Evolutionary conservation across 1,140 invertebrate genomes (phyloP).

Genomic region (Eurosta solidaginis): DNA sequence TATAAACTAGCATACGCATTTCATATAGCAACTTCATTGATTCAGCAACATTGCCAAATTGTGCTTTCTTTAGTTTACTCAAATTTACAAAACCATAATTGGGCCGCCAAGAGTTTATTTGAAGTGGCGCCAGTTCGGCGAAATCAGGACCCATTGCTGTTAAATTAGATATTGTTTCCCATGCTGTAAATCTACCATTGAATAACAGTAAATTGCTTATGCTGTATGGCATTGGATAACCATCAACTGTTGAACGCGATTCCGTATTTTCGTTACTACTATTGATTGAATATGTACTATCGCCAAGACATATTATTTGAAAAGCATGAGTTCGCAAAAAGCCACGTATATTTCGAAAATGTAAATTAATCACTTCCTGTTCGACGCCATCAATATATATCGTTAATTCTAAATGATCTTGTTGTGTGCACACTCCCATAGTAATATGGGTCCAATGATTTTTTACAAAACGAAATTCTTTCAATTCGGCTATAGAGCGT

Average conservation of each 20-base stretch:
- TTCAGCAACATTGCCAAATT: slow-evolving; percentile 46
- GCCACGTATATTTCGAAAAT: slow-evolving; percentile 43
- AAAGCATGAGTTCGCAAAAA: slow-evolving; percentile 42
- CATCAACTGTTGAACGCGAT: slow-evolving; percentile 40
- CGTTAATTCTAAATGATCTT: slow-evolving; percentile 42
- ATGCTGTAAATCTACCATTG: slow-evolving; percentile 41
- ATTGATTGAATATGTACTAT: slow-evolving; percentile 38
- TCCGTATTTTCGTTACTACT: slow-evolving; percentile 27
- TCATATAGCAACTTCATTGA: slow-evolving; percentile 48
- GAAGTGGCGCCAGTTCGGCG: slow-evolving; percentile 52
- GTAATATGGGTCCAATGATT: slow-evolving; percentile 55
- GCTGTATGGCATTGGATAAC: slow-evolving; percentile 40
- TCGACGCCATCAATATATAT: slow-evolving; percentile 50
- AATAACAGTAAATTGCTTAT: slow-evolving; percentile 53
- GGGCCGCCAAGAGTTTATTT: slow-evolving; percentile 54
- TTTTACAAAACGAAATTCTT: slow-evolving; percentile 40
- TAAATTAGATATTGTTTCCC: slow-evolving; percentile 44
- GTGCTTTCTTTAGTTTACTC: slow-evolving; percentile 38
- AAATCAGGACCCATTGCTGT: slow-evolving; percentile 57
- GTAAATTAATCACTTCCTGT: slow-evolving; percentile 44
- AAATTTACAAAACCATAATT: slow-evolving; percentile 52
- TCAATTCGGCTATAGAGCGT: slow-evolving; percentile 42
- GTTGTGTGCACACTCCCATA: slow-evolving; percentile 43
- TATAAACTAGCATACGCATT: slow-evolving; percentile 44
- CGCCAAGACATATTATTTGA: slow-evolving; percentile 50